These are phyloP conservation scores for Therioaphis trifolii DNA, from an alignment of 2,888 invertebrate species.

Conservation along the genomic window DNA sequence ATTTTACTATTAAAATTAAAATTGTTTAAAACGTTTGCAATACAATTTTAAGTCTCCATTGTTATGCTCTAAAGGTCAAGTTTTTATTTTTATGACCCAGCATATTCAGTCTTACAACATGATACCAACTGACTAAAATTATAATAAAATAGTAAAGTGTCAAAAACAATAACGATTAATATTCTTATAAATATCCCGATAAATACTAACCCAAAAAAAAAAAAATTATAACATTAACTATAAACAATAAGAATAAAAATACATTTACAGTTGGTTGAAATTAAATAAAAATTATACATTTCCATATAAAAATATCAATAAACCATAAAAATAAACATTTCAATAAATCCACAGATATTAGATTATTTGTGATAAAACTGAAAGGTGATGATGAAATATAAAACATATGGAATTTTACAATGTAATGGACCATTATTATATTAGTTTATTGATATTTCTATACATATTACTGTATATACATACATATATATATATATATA, in stretches of 20 bases:
- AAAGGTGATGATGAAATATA: background rate
- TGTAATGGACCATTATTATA: background rate
- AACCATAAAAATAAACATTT: background rate
- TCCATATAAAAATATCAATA: conserved; percentile 39
- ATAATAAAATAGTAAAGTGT: conserved; percentile 40
- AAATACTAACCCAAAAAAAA: conserved; percentile 34
- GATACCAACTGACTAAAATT: conserved; percentile 48
- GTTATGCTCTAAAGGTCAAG: conserved; percentile 16
- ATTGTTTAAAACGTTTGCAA: conserved; percentile 24
- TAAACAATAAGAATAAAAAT: background rate
- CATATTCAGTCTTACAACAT: conserved; percentile 57
- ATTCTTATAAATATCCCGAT: conserved; percentile 48
- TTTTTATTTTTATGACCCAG: conserved; percentile 19
- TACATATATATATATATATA: background rate
- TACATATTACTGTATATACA: conserved; percentile 17
- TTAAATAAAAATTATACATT: background rate
- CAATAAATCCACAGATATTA: background rate
- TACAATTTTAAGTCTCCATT: conserved; percentile 38
- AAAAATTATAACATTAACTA: conserved; percentile 17
- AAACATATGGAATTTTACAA: conserved; percentile 3
- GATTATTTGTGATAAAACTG: background rate
- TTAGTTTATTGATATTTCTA: conserved; percentile 45
- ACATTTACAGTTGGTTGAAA: conserved; percentile 26
- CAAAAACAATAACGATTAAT: conserved; percentile 24
- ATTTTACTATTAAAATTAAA: conserved; percentile 30